phyloP scores from a whole-genome alignment of 2,113 vertebrate genomes.

The Aplodontia rufa region DNA sequence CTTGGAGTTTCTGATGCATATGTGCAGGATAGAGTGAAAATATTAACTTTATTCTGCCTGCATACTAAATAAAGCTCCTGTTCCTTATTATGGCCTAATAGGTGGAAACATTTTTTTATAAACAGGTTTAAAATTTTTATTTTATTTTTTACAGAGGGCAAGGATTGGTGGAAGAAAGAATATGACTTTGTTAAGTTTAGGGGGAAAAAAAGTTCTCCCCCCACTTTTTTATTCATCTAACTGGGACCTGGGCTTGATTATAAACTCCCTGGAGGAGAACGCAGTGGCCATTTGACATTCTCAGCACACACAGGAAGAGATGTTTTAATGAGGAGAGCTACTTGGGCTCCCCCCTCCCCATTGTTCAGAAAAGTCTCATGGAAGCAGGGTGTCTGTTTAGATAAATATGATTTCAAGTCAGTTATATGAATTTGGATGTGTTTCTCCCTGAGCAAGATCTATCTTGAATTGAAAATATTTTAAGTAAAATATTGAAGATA shows the following conservation, averaged over 20 bases:
- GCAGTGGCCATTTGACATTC: conserved; percentile 38
- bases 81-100: conserved; percentile 66
- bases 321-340: conserved; percentile 60
- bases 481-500: not conserved
- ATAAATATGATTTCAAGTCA: conserved; percentile 44
- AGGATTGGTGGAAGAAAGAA: conserved; percentile 69
- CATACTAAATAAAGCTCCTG: conserved; percentile 43
- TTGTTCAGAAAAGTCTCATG: conserved; percentile 41
- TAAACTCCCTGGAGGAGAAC: conserved; percentile 51
- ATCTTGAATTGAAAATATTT: not conserved
- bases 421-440: not conserved
- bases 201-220: not conserved
- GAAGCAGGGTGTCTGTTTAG: conserved; percentile 43
- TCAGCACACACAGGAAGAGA: conserved; percentile 45
- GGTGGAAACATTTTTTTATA: conserved; percentile 73
- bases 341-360: not conserved
- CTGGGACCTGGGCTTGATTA: conserved; percentile 71
- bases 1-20: not conserved
- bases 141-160: conserved; percentile 74
- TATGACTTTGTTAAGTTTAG: conserved; percentile 68
- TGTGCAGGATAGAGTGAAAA: not conserved
- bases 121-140: conserved; percentile 75
- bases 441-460: not conserved
- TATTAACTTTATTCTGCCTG: not conserved
- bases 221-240: conserved; percentile 36